Percentiles rank a stretch among this genome's conserved stretches.
Evolutionary conservation across 2,113 vertebrate species (phyloP).

Genomic region (Ptychochromis oligacanthus): DNA sequence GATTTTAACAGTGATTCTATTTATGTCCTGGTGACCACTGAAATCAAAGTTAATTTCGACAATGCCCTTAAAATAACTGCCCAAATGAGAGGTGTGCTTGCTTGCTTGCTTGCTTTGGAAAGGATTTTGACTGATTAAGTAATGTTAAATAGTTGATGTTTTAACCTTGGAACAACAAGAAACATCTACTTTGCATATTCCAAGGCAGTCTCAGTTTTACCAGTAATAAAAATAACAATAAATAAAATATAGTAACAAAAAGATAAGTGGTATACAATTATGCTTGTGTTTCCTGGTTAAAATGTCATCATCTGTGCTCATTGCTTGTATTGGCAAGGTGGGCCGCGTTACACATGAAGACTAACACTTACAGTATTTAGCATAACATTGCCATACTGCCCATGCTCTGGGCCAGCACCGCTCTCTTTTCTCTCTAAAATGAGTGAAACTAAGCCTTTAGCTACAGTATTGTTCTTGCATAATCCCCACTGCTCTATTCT

Average conservation of each 20-base stretch:
- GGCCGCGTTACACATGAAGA: slow-evolving; percentile 13
- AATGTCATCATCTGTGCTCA: neutral
- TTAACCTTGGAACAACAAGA: neutral
- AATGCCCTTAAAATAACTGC: neutral
- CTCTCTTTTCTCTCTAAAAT: slow-evolving; percentile 53
- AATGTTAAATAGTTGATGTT: neutral
- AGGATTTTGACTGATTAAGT: too few relatives aligned
- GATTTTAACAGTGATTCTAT: too few relatives aligned
- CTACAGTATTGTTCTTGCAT: slow-evolving; percentile 58
- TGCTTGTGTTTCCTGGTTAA: neutral
- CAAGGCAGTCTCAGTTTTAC: neutral
- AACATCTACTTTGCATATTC: neutral
- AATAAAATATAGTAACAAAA: neutral
- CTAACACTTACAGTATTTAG: slow-evolving; percentile 38
- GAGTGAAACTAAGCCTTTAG: slow-evolving; percentile 66
- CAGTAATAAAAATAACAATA: neutral
- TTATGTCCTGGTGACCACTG: neutral
- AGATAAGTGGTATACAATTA: neutral
- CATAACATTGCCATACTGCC: slow-evolving; percentile 14
- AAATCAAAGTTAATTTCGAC: neutral
- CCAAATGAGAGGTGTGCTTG: neutral
- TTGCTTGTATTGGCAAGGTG: slow-evolving; percentile 10
- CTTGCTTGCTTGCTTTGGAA: too few relatives aligned
- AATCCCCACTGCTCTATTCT: slow-evolving; percentile 60
- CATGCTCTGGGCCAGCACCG: slow-evolving; percentile 2